phyloP scores from a whole-genome alignment of 1,140 invertebrate species.

The Pachyrhynchus sulphureomaculatus region DNA sequence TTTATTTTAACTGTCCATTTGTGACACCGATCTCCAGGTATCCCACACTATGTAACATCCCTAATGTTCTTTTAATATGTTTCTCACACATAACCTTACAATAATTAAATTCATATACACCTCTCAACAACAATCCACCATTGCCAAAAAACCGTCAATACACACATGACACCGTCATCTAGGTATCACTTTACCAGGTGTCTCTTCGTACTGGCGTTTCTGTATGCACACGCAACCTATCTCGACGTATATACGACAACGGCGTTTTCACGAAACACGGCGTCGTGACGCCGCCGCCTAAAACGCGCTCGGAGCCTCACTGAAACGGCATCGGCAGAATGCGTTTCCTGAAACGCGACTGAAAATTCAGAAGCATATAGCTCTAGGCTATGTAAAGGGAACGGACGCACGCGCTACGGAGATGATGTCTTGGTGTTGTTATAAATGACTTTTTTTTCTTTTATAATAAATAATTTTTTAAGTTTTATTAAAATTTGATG shows the following conservation, averaged over 20 bases:
- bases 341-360: slow-evolving; percentile 9
- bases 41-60: no score
- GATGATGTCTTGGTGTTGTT: not conserved
- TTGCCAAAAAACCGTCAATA: not conserved
- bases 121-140: not conserved
- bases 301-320: not conserved
- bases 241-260: not conserved
- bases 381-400: not conserved
- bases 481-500: no score
- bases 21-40: no score
- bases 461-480: no score
- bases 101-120: not conserved
- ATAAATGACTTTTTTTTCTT: no score
- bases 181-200: no score
- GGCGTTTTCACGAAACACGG: not conserved
- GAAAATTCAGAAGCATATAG: slow-evolving; percentile 1
- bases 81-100: not conserved
- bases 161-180: not conserved
- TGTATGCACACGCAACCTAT: not conserved
- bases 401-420: slow-evolving; percentile 4
- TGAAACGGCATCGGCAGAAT: not conserved
- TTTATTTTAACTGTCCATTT: no score
- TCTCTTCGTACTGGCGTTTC: not conserved
- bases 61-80: no score
- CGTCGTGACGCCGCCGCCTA: not conserved